A percentile compares a stretch with the other conserved stretches of the same genome.
phyloP scores from a whole-genome alignment of 2,113 vertebrate species.

The Neotoma lepida region DNA sequence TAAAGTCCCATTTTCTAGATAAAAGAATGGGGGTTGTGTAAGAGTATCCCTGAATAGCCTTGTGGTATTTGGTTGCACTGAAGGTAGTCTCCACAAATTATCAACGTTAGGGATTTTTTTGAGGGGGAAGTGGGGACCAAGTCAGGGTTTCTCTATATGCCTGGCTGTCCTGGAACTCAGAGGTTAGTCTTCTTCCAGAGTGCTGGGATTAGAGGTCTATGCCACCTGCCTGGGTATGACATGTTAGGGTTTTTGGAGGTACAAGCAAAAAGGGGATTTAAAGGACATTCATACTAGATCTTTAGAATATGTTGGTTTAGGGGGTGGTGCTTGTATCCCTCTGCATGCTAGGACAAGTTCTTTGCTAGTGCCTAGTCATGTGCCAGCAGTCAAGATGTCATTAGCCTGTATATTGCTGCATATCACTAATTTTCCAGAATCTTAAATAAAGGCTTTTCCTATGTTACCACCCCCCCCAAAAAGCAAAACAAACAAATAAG shows the following conservation, averaged over 20 bases:
- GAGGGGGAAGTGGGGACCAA: too few relatives aligned
- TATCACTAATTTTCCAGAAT: neutral
- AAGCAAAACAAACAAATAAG: neutral
- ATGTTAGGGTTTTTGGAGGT: neutral
- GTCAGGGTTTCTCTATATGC: neutral
- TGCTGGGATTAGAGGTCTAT: neutral
- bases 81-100: neutral
- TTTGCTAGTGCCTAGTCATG: neutral
- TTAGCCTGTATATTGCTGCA: neutral
- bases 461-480: neutral
- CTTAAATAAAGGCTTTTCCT: neutral
- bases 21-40: neutral
- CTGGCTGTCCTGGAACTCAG: neutral
- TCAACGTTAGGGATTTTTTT: too few relatives aligned
- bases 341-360: too few relatives aligned
- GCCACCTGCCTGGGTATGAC: neutral
- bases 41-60: neutral
- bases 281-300: neutral
- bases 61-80: neutral
- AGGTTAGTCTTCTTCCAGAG: neutral
- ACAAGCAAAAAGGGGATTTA: neutral
- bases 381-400: too few relatives aligned
- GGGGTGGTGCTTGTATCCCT: neutral
- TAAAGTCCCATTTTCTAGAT: neutral
- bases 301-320: neutral